Conservation (phyloP, 1,140 invertebrate genomes). For the Pseudomyrmex flavicornis region DNA sequence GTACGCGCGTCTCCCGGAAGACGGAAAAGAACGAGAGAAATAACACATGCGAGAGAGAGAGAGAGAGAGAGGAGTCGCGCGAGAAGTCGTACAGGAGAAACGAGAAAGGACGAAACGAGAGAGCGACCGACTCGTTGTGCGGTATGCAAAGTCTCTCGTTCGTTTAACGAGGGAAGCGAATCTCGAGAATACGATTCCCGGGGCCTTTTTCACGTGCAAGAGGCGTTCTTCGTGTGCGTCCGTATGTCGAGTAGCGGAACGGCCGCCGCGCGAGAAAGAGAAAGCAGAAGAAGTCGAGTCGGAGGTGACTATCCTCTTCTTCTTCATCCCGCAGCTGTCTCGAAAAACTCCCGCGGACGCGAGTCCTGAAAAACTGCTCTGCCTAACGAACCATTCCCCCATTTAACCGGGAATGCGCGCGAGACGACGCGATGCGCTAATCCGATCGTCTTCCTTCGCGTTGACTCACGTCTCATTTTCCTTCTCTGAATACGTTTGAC, state of each 20-base stretch:
- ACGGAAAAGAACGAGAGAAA: constrained; percentile 26
- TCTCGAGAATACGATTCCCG: constrained; percentile 78
- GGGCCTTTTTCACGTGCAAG: constrained; percentile 72
- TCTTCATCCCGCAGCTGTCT: constrained; percentile 72
- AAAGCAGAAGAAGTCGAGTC: constrained; percentile 25
- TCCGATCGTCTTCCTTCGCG: constrained; percentile 56
- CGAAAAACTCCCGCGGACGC: constrained; percentile 73
- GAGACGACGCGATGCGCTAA: constrained; percentile 60
- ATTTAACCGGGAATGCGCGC: constrained; percentile 78
- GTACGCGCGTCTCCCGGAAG: neutral
- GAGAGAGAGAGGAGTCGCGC: constrained; percentile 5
- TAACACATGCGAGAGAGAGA: neutral
- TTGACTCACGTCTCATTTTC: neutral
- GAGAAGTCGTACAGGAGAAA: neutral
- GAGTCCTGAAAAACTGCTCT: constrained; percentile 80
- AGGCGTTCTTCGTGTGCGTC: constrained; percentile 72
- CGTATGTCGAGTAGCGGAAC: constrained; percentile 73
- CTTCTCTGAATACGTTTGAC: neutral
- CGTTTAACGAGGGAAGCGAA: constrained; percentile 84
- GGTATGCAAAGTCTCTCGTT: constrained; percentile 83
- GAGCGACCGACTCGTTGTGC: constrained; percentile 40
- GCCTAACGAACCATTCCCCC: constrained; percentile 82
- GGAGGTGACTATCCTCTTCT: constrained; percentile 42
- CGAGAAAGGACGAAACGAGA: neutral
- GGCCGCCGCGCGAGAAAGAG: neutral